Evolutionary conservation across 2,113 vertebrate species (phyloP).

Genomic region (Cryptotis parvus): DNA sequence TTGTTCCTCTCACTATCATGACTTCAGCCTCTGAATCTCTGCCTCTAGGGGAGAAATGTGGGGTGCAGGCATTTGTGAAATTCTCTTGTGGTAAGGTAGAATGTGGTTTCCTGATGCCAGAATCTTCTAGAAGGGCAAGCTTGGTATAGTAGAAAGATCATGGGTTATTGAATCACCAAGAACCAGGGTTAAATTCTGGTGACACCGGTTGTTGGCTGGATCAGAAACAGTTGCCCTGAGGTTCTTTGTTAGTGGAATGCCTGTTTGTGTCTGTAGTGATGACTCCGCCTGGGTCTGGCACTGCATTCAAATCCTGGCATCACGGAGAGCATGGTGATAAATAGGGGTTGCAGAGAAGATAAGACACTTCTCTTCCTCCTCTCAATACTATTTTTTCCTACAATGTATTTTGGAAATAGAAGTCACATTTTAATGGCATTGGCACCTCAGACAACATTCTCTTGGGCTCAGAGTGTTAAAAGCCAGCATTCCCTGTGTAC

Average conservation of each 20-base stretch:
- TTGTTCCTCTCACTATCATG: accelerated
- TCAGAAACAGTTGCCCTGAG: too few relatives aligned
- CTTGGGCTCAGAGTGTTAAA: neutral
- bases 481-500: too few relatives aligned
- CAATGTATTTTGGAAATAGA: neutral
- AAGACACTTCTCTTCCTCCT: neutral
- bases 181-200: neutral
- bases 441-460: neutral
- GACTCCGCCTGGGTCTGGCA: too few relatives aligned
- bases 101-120: neutral
- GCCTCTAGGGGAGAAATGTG: neutral
- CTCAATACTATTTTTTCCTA: neutral
- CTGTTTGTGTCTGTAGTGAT: too few relatives aligned
- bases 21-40: neutral
- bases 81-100: neutral
- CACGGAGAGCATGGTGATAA: too few relatives aligned
- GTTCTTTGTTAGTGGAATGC: too few relatives aligned
- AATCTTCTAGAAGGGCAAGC: neutral
- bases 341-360: neutral
- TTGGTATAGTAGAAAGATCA: neutral
- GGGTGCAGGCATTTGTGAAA: neutral
- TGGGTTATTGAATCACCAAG: neutral
- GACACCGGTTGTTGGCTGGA: too few relatives aligned
- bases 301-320: too few relatives aligned
- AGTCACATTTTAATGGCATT: neutral